Evolutionary conservation across 2,888 invertebrate genomes (phyloP).

Genomic region (Temnothorax rugatulus): DNA sequence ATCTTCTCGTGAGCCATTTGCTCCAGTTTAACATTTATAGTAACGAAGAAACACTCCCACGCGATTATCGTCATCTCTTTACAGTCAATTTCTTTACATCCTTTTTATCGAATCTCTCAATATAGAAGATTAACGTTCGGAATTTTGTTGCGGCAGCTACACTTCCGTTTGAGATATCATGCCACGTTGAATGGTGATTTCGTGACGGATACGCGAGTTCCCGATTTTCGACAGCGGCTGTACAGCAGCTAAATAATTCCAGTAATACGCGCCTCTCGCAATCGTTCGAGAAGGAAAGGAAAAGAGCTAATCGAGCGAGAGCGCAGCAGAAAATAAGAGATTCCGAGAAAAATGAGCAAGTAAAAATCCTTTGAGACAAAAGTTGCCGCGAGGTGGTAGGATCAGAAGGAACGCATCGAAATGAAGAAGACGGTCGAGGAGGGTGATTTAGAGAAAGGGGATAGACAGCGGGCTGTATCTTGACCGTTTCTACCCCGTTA

Average conservation of each 20-base stretch:
- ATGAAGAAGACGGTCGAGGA: slow-evolving; percentile 56
- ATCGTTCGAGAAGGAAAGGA: slow-evolving; percentile 17
- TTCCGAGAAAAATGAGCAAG: slow-evolving; percentile 83
- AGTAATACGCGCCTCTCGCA: neutral
- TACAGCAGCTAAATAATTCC: slow-evolving; percentile 8
- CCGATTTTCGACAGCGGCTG: neutral
- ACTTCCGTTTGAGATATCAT: neutral
- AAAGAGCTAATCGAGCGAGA: slow-evolving; percentile 67
- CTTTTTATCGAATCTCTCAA: slow-evolving; percentile 37
- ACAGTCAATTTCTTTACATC: slow-evolving; percentile 69
- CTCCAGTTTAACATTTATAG: slow-evolving; percentile 53
- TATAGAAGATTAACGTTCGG: neutral
- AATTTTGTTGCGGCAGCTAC: neutral
- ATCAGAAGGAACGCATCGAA: slow-evolving; percentile 57
- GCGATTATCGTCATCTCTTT: slow-evolving; percentile 77
- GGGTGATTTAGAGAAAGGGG: slow-evolving; percentile 64
- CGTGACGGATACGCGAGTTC: no score
- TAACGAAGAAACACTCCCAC: slow-evolving; percentile 70
- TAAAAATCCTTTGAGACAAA: slow-evolving; percentile 84
- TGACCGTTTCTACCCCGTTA: slow-evolving; percentile 74
- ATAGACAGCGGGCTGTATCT: slow-evolving; percentile 75
- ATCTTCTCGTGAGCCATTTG: slow-evolving; percentile 35
- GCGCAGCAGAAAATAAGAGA: slow-evolving; percentile 75
- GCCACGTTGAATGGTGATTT: neutral
- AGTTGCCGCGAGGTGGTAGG: slow-evolving; percentile 73